These are phyloP conservation scores for Theonella swinhoei DNA, from an alignment of 37 sponge, comb jelly and placozoan genomes.

Conservation along the genomic window DNA sequence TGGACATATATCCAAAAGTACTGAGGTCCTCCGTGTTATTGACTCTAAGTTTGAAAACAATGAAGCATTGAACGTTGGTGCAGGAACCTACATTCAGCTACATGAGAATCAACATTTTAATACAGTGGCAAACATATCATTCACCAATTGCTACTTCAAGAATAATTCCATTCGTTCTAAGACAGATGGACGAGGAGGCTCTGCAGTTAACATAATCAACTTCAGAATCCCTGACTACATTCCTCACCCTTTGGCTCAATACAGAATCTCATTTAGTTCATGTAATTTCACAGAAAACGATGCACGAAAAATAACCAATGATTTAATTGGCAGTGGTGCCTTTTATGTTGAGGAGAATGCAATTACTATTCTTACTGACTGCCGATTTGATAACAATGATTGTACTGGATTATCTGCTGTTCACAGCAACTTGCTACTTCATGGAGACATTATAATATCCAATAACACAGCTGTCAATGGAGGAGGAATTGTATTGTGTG, in stretches of 20 bases:
- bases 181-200: background rate
- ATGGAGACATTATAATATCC: background rate
- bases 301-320: background rate
- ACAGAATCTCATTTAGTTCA: background rate
- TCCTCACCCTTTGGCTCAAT: background rate
- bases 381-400: background rate
- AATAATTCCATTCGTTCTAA: background rate
- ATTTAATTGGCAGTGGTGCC: background rate
- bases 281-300: background rate
- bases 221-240: background rate
- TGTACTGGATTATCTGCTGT: background rate
- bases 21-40: background rate
- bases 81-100: background rate
- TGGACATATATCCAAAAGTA: background rate
- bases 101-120: background rate
- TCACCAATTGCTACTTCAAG: background rate
- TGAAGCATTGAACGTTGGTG: background rate
- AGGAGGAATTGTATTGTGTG: constrained; percentile 30
- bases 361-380: background rate
- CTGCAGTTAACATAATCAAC: background rate
- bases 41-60: background rate
- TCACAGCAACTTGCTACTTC: background rate
- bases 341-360: background rate
- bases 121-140: background rate
- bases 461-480: constrained; percentile 22